phyloP scores from a whole-genome alignment of 2,888 invertebrate genomes.

The Caenorhabditis japonica region DNA sequence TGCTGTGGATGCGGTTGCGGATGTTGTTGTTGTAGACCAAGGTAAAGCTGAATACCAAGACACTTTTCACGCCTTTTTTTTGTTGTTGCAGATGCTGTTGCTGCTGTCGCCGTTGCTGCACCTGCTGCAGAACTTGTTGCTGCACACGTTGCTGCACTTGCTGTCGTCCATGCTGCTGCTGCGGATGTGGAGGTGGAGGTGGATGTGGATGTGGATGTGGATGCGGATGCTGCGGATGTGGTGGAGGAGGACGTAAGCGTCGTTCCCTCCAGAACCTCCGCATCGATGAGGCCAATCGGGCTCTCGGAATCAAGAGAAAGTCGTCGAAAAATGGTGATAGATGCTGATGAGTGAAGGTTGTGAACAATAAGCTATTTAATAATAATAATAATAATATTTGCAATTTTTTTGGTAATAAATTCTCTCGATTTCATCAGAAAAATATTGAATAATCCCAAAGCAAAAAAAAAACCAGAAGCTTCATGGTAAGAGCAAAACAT shows the following conservation, averaged over 20 bases:
- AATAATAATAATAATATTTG: conserved; percentile 16
- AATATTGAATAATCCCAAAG: too few species aligned
- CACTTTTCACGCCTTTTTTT: too few species aligned
- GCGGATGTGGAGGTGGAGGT: conserved; percentile 38
- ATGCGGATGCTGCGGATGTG: conserved; percentile 58
- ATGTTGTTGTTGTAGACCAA: conserved; percentile 57
- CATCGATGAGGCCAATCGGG: conserved; percentile 54
- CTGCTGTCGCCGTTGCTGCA: conserved; percentile 57
- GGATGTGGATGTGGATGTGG: conserved; percentile 49
- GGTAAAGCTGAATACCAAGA: too few species aligned
- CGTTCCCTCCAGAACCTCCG: conserved; percentile 56
- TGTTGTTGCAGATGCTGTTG: conserved; percentile 50
- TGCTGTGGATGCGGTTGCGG: conserved; percentile 51
- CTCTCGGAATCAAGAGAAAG: conserved; percentile 52
- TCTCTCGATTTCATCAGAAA: too few species aligned
- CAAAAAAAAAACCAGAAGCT: too few species aligned
- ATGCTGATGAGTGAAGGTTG: too few species aligned
- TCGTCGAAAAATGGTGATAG: conserved; percentile 13
- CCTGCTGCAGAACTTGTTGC: conserved; percentile 60
- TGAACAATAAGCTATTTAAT: too few species aligned
- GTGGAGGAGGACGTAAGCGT: conserved; percentile 56
- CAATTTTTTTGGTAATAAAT: too few species aligned
- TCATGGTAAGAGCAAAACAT: too few species aligned
- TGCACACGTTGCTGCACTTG: conserved; percentile 57
- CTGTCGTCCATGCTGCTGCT: conserved; percentile 54